Percentiles rank a stretch among this genome's conserved stretches.
Evolutionary conservation across 2,113 vertebrate species (phyloP).

Genomic region (Equus quagga): DNA sequence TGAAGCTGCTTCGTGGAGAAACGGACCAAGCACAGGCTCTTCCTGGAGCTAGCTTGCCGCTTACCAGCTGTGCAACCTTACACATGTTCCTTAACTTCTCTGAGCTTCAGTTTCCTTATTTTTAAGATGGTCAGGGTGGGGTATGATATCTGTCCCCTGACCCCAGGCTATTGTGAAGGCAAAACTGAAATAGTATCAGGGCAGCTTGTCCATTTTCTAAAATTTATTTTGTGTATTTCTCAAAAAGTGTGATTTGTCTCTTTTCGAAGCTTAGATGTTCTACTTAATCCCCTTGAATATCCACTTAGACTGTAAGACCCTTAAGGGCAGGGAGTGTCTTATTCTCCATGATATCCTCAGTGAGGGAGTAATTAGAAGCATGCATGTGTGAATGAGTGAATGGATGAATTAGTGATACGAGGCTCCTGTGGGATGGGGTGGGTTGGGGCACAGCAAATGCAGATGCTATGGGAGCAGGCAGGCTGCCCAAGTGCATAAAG

Average conservation of each 20-base stretch:
- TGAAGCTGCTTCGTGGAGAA: neutral
- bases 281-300: neutral
- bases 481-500: neutral
- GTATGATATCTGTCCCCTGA: fast-evolving
- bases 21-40: fast-evolving
- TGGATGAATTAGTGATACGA: neutral
- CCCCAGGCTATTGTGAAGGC: neutral
- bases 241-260: neutral
- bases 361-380: neutral
- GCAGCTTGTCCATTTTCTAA: neutral
- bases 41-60: neutral
- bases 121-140: neutral
- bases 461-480: neutral
- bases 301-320: neutral
- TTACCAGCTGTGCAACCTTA: neutral
- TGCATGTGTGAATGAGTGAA: fast-evolving
- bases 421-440: neutral
- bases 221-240: neutral
- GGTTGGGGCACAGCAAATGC: neutral
- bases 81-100: neutral
- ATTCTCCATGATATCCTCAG: neutral
- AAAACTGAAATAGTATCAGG: neutral
- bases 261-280: neutral
- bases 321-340: neutral
- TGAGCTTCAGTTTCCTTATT: neutral